phyloP scores from a whole-genome alignment of 2,113 vertebrate species.

The Corvus hawaiiensis region DNA sequence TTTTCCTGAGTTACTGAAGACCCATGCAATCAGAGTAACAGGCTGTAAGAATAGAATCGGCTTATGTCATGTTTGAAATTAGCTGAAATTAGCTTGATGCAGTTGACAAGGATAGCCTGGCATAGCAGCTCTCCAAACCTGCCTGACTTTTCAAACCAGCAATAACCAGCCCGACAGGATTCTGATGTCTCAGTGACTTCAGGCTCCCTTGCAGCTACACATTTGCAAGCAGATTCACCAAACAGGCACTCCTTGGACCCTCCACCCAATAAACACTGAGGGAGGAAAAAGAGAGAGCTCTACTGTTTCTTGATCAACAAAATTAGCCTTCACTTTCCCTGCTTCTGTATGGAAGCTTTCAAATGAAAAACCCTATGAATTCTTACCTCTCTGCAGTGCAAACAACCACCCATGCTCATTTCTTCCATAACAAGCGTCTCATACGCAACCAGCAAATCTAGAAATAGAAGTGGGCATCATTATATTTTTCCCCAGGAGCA shows the following conservation, averaged over 20 bases:
- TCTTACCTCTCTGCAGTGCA: neutral
- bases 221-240: neutral
- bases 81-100: slow-evolving; percentile 1
- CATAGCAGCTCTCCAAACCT: neutral
- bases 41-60: neutral
- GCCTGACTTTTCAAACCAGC: neutral
- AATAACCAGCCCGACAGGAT: neutral
- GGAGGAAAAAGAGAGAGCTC: neutral
- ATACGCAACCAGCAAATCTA: neutral
- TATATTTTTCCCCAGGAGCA: neutral
- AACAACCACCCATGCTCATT: neutral
- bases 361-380: neutral
- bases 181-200: neutral
- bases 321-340: neutral
- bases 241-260: neutral
- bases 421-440: neutral
- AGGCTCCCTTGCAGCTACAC: neutral
- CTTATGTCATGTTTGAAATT: neutral
- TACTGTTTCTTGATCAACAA: neutral
- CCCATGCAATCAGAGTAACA: neutral
- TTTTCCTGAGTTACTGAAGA: neutral
- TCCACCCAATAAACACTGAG: neutral
- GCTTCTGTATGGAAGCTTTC: neutral
- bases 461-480: neutral
- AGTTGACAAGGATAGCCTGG: neutral